A percentile compares a stretch with the other conserved stretches of the same genome.
Conservation (phyloP, 2,797 vertebrate genomes). For the Anomalospiza imberbis region DNA sequence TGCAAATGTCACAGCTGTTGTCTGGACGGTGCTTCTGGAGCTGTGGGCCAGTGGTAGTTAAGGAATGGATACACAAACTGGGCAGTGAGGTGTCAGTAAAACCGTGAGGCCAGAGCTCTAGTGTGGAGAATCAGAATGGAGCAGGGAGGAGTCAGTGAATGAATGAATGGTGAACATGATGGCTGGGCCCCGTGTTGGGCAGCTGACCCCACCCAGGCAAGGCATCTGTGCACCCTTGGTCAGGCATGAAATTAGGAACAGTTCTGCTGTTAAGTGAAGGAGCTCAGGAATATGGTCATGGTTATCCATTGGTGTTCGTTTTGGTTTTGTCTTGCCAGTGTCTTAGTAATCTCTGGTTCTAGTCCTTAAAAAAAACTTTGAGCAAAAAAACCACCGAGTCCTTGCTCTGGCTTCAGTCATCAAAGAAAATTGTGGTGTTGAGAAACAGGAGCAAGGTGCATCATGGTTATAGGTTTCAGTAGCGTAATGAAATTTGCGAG, state of each 20-base stretch:
- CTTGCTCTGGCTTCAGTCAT: background rate
- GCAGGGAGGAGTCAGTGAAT: background rate
- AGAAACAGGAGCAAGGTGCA: background rate
- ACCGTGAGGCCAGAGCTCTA: rapidly evolving
- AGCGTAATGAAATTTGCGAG: background rate
- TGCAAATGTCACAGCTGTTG: background rate
- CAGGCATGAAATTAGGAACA: background rate
- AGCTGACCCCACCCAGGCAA: background rate
- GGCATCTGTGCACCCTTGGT: background rate
- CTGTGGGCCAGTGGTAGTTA: background rate
- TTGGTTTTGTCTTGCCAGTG: background rate
- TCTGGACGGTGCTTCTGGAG: background rate
- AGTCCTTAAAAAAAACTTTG: background rate
- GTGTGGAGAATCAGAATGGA: background rate
- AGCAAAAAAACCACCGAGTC: background rate
- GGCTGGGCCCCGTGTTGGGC: background rate
- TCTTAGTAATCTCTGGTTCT: background rate
- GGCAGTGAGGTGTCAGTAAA: background rate
- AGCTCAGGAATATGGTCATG: background rate
- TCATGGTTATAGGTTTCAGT: background rate
- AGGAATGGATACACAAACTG: background rate
- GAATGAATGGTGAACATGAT: background rate
- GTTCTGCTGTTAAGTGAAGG: background rate
- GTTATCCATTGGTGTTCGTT: background rate
- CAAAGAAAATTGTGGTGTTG: background rate